phyloP scores from a whole-genome alignment of 2,797 vertebrate species.

The Brotogeris chrysoptera region DNA sequence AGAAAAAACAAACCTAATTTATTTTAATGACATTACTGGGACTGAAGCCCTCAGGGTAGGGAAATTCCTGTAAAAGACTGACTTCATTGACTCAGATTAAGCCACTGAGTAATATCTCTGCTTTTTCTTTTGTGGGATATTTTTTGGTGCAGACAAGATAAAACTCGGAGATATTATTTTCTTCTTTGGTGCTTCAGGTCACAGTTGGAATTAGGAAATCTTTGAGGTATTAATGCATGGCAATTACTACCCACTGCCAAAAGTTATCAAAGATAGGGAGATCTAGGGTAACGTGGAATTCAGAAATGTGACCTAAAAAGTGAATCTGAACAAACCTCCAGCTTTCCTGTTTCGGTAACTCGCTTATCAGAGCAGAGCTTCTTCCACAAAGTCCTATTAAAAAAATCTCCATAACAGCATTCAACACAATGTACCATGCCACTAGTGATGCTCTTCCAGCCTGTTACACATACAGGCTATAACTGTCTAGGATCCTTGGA shows the following conservation, averaged over 20 bases:
- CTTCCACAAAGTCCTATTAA: not conserved
- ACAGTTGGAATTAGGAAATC: not conserved
- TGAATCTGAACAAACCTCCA: not conserved
- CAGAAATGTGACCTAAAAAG: not conserved
- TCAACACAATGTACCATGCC: not conserved
- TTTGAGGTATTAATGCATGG: not conserved
- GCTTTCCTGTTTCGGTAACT: not conserved
- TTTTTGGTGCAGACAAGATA: not conserved
- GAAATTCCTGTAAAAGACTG: not conserved
- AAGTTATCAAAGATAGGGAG: not conserved
- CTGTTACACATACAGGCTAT: not conserved
- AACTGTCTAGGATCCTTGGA: not conserved
- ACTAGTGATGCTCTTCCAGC: not conserved
- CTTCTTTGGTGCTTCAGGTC: not conserved
- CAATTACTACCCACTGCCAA: not conserved
- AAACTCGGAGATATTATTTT: not conserved
- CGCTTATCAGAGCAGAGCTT: not conserved
- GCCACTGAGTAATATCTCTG: not conserved
- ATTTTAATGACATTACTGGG: not conserved
- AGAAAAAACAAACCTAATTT: not conserved
- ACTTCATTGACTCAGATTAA: not conserved
- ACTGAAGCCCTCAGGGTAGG: not conserved
- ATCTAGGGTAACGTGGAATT: not conserved
- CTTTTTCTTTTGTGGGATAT: not conserved
- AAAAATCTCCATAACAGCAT: not conserved